Evolutionary conservation across 2,113 vertebrate species (phyloP).

Genomic region (Typhlomys cinereus): DNA sequence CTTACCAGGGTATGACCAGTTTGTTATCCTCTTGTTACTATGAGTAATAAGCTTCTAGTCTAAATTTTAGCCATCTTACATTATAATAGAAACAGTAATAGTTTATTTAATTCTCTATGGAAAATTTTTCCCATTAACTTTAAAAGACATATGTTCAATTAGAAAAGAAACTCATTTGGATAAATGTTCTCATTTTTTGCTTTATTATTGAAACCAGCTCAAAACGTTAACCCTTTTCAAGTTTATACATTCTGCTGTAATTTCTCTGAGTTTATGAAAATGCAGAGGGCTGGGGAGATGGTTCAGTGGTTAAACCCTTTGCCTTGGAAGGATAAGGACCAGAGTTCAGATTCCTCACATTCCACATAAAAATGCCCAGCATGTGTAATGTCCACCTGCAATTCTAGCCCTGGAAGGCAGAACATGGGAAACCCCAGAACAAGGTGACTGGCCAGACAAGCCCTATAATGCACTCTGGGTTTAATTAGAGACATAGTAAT

Average conservation of each 20-base stretch:
- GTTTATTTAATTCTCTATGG: slow-evolving; percentile 50
- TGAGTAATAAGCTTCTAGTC: slow-evolving; percentile 49
- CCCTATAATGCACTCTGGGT: no score
- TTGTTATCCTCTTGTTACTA: slow-evolving; percentile 26
- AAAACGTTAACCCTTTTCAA: slow-evolving; percentile 52
- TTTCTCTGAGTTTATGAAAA: not conserved
- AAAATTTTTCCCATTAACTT: slow-evolving; percentile 63
- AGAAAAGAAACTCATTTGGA: slow-evolving; percentile 6
- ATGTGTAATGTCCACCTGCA: no score
- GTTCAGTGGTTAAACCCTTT: no score
- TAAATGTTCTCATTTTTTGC: slow-evolving; percentile 58
- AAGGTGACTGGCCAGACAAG: no score
- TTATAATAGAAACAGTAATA: slow-evolving; percentile 46
- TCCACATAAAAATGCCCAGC: no score
- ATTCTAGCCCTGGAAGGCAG: no score
- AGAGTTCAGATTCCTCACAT: no score
- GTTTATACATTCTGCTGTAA: not conserved
- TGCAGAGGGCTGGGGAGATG: no score
- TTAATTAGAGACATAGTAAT: no score
- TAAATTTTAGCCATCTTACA: slow-evolving; percentile 42
- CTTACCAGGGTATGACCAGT: slow-evolving; percentile 15
- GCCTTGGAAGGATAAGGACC: no score
- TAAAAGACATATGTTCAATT: slow-evolving; percentile 17
- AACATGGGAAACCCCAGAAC: no score
- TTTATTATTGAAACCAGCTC: slow-evolving; percentile 52